Percentiles rank a stretch among this genome's conserved stretches.
Conservation (phyloP, 1,140 invertebrate genomes). For the Agraylea sexmaculata region DNA sequence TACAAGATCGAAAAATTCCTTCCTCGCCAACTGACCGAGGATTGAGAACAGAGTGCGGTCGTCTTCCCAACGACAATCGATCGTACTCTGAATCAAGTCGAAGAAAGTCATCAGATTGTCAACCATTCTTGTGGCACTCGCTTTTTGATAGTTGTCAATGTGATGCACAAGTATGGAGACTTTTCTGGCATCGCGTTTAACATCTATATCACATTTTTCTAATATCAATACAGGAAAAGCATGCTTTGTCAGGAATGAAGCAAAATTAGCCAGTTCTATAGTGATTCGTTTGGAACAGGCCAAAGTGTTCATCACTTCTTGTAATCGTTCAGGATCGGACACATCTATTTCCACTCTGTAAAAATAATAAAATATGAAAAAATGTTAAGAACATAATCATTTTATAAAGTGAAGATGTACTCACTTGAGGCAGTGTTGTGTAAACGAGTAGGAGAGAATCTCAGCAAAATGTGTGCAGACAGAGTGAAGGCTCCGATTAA, state of each 20-base stretch:
- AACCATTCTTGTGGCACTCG: conserved; percentile 11
- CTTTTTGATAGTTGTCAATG: conserved; percentile 8
- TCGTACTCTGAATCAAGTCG: conserved; percentile 13
- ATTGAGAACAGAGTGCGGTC: conserved; percentile 25
- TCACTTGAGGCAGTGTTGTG: too few species aligned
- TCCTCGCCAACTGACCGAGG: conserved; percentile 25
- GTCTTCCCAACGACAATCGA: conserved; percentile 21
- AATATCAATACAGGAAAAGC: conserved; percentile 10
- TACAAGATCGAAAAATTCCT: conserved; percentile 16
- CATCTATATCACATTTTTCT: conserved; percentile 6
- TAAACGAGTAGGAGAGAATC: too few species aligned
- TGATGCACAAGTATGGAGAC: conserved; percentile 8
- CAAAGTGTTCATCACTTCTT: conserved; percentile 14
- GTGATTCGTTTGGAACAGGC: conserved; percentile 14
- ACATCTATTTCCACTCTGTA: too few species aligned
- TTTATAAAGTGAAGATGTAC: too few species aligned
- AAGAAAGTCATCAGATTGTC: conserved; percentile 16
- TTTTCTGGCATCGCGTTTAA: conserved; percentile 2
- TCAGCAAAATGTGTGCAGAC: too few species aligned
- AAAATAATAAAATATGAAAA: too few species aligned
- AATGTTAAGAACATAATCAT: too few species aligned
- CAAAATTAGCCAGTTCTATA: conserved; percentile 14
- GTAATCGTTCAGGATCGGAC: conserved; percentile 16
- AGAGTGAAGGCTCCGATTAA: too few species aligned
- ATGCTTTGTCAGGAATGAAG: conserved; percentile 12